phyloP scores from a whole-genome alignment of 2,113 vertebrate species.

The Channa maculata region DNA sequence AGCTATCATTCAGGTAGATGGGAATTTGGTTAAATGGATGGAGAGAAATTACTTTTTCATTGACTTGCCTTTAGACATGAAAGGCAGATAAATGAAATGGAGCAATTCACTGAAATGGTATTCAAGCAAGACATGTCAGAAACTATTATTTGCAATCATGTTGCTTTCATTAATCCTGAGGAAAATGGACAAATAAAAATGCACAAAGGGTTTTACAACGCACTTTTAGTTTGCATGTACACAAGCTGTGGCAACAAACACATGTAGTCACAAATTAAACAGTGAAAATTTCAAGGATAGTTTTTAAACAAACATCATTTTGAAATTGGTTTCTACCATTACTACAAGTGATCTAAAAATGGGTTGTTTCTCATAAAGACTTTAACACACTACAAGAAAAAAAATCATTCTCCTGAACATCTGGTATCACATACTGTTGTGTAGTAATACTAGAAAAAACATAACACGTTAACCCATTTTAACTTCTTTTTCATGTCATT shows the following conservation, averaged over 20 bases:
- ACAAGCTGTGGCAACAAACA: slow-evolving; percentile 44
- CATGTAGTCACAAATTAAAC: slow-evolving; percentile 29
- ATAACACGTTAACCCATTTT: not conserved
- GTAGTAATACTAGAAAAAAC: not conserved
- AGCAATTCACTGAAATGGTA: slow-evolving; percentile 86
- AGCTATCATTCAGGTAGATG: slow-evolving; percentile 88
- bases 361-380: not conserved
- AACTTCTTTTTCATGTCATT: not conserved
- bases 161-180: slow-evolving; percentile 82
- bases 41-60: slow-evolving; percentile 94
- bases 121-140: slow-evolving; percentile 88
- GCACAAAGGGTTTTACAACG: slow-evolving; percentile 71
- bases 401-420: not conserved
- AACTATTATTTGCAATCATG: slow-evolving; percentile 89
- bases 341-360: slow-evolving; percentile 18
- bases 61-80: slow-evolving; percentile 92
- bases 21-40: slow-evolving; percentile 87
- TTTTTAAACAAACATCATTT: slow-evolving; percentile 34
- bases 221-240: slow-evolving; percentile 68
- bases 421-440: not conserved
- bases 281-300: slow-evolving; percentile 3
- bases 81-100: slow-evolving; percentile 90
- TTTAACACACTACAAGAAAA: not conserved
- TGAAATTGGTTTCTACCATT: slow-evolving; percentile 28
- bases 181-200: slow-evolving; percentile 75